Evolutionary conservation across 2,888 invertebrate species (phyloP), one percentile per base, ranked within the genome.

Genomic region (Globia sparganii): DNA sequence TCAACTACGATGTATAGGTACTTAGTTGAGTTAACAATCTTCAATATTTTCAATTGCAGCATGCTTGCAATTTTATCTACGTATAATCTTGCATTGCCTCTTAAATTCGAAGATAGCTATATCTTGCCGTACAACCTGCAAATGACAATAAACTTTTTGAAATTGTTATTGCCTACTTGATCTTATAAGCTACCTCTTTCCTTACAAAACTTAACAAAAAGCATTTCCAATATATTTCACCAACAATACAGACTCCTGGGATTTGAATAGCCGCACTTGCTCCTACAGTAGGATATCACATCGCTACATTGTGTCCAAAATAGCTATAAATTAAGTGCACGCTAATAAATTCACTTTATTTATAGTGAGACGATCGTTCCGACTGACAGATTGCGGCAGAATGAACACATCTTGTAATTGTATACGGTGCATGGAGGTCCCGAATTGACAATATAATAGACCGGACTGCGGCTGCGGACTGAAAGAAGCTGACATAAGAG

Each of bases 401-500:
- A 95, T 96, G 95, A 95, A 95, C 95, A 95, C 95, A 94, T 96
- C 94, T 94, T 93, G 95, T 96, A 95, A 95, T 94, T 92, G 94
- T 94, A 95, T 93, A 94, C 94, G 88, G 88, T 86, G 89, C 90
- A 80, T 83, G 94, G 94, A 89, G 94, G 94, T 94, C 92, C 91
- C 89, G 86, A 93, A 94, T 94, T 95, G 95, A 96, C 96, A 91
- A 91, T 94, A 95, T 96, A 96, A 96, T 96, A 95, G 94, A 91
- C 88, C 85, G 80, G 82, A 66, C 81, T 77, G 75, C 75, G 81
- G 81, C 88, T 81, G 80, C 84, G 81, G 77, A 72, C 81, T 84
- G 87, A 86, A 88, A 80, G 69, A 72, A 79, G 61, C 75, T 78
- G 71, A 80, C 76, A 81, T 77, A 49, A 80, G 61, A 37, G 59